These are phyloP conservation scores for Gadopsis bispinosus DNA, from an alignment of 2,797 vertebrate genomes.

Conservation along the genomic window DNA sequence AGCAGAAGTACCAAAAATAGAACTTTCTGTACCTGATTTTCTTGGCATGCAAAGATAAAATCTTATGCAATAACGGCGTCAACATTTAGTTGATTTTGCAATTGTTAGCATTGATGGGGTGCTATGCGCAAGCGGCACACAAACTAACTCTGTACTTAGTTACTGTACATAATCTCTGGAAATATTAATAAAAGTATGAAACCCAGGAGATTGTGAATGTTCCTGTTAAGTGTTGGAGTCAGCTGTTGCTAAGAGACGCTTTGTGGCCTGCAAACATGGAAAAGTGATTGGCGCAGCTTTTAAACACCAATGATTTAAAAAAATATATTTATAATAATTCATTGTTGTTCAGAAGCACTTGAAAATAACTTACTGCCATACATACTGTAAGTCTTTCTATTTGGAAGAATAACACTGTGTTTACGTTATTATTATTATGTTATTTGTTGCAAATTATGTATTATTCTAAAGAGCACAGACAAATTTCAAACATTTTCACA, in stretches of 20 bases:
- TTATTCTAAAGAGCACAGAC: not conserved
- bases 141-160: not conserved
- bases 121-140: not conserved
- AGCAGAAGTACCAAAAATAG: conserved; percentile 41
- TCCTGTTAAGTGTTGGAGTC: conserved; percentile 1
- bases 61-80: conserved; percentile 38
- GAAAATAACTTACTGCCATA: not conserved
- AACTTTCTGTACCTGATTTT: not conserved
- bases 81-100: conserved; percentile 45
- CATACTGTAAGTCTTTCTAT: not conserved
- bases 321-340: not conserved
- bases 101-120: not conserved
- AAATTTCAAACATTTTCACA: not conserved
- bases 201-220: not conserved
- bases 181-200: not conserved
- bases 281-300: not conserved
- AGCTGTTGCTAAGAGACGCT: conserved; percentile 6
- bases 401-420: not conserved
- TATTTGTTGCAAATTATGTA: not conserved
- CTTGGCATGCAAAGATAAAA: conserved; percentile 23
- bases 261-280: not conserved
- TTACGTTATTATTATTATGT: not conserved
- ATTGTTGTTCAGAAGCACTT: not conserved
- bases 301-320: not conserved
- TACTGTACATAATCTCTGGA: not conserved